Conservation (phyloP, 2,888 invertebrate species). For the Troides aeacus region DNA sequence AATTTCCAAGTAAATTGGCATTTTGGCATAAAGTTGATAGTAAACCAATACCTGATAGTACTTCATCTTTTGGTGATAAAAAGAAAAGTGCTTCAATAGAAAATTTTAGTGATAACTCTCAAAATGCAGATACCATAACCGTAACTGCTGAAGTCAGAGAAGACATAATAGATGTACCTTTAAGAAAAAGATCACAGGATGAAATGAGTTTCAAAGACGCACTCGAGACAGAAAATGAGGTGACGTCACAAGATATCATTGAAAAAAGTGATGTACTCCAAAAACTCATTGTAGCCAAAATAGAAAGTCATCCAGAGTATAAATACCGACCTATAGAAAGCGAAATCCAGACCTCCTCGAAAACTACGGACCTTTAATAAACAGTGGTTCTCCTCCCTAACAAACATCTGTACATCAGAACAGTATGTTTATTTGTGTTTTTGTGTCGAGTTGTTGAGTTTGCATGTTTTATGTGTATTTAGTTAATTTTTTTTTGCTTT, state of each 20-base stretch:
- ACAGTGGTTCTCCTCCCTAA: conserved; percentile 31
- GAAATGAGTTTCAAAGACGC: conserved; percentile 50
- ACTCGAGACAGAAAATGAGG: conserved; percentile 48
- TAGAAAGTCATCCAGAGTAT: conserved; percentile 71
- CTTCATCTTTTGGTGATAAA: conserved; percentile 54
- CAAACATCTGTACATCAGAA: conserved; percentile 45
- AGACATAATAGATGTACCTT: conserved; percentile 29
- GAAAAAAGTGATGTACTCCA: conserved; percentile 68
- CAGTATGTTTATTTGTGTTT: conserved; percentile 68
- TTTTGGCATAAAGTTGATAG: conserved; percentile 78
- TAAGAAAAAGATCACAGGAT: conserved; percentile 41
- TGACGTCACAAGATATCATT: conserved; percentile 56
- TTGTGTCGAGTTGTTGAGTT: conserved; percentile 38
- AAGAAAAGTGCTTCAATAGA: conserved; percentile 61
- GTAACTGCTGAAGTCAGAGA: conserved; percentile 28
- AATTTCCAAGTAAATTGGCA: conserved; percentile 77
- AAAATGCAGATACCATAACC: conserved; percentile 52
- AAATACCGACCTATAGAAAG: conserved; percentile 63
- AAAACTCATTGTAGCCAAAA: conserved; percentile 67
- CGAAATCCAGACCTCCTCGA: conserved; percentile 59
- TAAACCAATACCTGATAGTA: conserved; percentile 51
- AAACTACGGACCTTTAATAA: conserved; percentile 72
- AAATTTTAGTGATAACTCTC: conserved; percentile 54
- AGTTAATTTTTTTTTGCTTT: conserved; percentile 30
- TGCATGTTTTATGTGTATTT: conserved; percentile 25